phyloP scores from a whole-genome alignment of 2,797 vertebrate genomes.

The Notolepis coatsorum region DNA sequence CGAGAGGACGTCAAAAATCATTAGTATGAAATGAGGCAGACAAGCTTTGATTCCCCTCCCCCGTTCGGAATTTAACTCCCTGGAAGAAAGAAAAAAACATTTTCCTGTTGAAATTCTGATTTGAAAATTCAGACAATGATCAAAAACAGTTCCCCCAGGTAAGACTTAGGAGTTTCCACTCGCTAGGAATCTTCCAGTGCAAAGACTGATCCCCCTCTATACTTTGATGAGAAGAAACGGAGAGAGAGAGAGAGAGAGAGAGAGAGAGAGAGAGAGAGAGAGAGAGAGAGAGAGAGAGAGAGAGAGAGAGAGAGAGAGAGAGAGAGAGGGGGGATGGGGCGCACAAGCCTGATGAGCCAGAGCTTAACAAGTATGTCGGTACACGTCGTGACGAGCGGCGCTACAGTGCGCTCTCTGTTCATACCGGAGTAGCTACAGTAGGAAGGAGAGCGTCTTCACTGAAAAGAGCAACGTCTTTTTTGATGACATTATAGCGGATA shows the following conservation, averaged over 20 bases:
- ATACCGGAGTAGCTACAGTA: too few species aligned
- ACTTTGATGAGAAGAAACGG: slow-evolving; percentile 21
- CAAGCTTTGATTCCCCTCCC: slow-evolving; percentile 61
- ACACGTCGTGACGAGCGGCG: too few species aligned
- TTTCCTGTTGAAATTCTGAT: slow-evolving; percentile 48
- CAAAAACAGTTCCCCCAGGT: slow-evolving; percentile 57
- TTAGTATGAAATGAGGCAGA: slow-evolving; percentile 33
- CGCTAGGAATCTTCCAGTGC: slow-evolving; percentile 13
- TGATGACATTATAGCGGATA: too few species aligned
- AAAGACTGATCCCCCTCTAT: slow-evolving; percentile 28
- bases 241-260: not conserved
- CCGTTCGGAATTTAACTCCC: slow-evolving; percentile 61
- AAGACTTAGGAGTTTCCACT: slow-evolving; percentile 37
- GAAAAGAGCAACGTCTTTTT: too few species aligned
- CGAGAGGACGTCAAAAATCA: slow-evolving; percentile 9
- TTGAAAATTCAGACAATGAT: slow-evolving; percentile 67
- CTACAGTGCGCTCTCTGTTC: too few species aligned
- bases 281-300: too few species aligned
- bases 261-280: too few species aligned
- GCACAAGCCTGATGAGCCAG: not conserved
- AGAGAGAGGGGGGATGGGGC: not conserved
- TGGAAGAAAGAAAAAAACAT: not conserved
- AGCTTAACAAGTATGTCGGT: not conserved
- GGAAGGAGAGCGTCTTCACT: too few species aligned
- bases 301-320: slow-evolving; percentile 2